phyloP scores from a whole-genome alignment of 2,113 vertebrate genomes.

The Lasiurus borealis region DNA sequence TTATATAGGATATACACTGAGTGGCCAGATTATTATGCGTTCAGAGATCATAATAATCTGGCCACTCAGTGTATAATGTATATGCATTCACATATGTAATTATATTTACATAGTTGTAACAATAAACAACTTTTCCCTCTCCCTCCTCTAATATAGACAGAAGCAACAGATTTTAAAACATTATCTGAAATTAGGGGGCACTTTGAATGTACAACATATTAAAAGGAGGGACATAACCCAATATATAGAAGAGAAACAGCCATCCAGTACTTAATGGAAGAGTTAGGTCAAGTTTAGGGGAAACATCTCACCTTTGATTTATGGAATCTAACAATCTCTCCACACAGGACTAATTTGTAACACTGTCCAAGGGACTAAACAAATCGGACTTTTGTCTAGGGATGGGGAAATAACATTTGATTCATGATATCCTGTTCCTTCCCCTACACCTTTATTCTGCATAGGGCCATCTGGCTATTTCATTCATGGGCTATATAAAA shows the following conservation, averaged over 20 bases:
- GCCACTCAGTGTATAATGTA: neutral
- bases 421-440: neutral
- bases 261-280: neutral
- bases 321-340: neutral
- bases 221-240: neutral
- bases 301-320: neutral
- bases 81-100: neutral
- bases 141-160: neutral
- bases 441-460: neutral
- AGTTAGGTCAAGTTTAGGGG: neutral
- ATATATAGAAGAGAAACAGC: neutral
- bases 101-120: neutral
- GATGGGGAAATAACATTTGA: neutral
- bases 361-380: neutral
- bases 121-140: neutral
- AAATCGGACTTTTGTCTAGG: neutral
- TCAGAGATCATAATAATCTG: too few relatives aligned
- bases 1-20: too few relatives aligned
- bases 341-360: neutral
- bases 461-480: too few relatives aligned
- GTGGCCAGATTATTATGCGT: too few relatives aligned
- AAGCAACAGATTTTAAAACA: constrained; percentile 19
- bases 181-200: neutral
- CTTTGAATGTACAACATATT: neutral
- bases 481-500: too few relatives aligned